phyloP scores from a whole-genome alignment of 2,888 invertebrate species.

The Xylota sylvarum region DNA sequence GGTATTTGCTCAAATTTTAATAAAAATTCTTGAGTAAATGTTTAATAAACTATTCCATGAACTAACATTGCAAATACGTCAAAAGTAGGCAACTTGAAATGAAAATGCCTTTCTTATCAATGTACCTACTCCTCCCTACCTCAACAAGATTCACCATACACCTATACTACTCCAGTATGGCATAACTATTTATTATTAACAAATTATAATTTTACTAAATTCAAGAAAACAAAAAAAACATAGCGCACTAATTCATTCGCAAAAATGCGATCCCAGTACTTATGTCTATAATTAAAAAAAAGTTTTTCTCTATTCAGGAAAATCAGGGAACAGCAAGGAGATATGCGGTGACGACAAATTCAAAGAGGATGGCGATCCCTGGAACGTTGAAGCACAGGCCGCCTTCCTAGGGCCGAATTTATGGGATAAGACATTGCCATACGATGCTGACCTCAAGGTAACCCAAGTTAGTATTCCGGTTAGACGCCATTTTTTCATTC shows the following conservation, averaged over 20 bases:
- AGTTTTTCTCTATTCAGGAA: constrained; percentile 86
- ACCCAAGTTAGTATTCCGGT: constrained; percentile 87
- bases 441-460: constrained; percentile 98
- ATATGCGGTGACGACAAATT: constrained; percentile 87
- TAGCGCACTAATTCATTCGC: constrained; percentile 71
- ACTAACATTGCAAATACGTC: background rate
- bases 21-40: background rate
- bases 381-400: constrained; percentile 96
- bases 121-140: background rate
- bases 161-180: background rate
- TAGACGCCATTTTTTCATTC: constrained; percentile 71
- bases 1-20: background rate
- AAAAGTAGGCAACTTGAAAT: background rate
- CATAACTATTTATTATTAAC: background rate
- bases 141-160: background rate
- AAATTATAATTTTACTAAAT: constrained; percentile 6
- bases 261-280: constrained; percentile 62
- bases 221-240: constrained; percentile 7
- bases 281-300: constrained; percentile 78
- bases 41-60: background rate
- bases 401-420: constrained; percentile 98
- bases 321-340: constrained; percentile 86
- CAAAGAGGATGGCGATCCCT: constrained; percentile 94
- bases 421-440: constrained; percentile 97
- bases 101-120: background rate